Percentiles rank a stretch among this genome's conserved stretches.
These are phyloP conservation scores for Adelognathus sp. DNA, from an alignment of 2,888 invertebrate genomes.

Conservation along the genomic window DNA sequence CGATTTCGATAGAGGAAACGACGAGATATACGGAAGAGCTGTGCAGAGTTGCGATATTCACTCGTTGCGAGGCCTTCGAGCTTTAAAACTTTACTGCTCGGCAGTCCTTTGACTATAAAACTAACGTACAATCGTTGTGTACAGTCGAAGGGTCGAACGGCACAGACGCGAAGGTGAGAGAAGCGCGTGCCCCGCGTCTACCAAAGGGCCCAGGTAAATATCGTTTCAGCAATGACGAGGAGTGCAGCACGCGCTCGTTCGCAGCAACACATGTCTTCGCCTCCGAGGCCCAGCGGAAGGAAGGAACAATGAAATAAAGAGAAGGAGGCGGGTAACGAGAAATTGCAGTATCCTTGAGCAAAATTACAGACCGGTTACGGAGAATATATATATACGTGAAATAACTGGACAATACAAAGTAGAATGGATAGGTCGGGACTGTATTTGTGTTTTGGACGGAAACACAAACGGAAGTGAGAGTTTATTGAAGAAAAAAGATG, in stretches of 20 bases:
- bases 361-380: slow-evolving; percentile 20
- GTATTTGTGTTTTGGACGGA: not conserved
- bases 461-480: slow-evolving; percentile 1
- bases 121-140: not conserved
- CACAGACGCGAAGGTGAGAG: not conserved
- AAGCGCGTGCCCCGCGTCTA: slow-evolving; percentile 3
- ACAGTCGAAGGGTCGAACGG: not conserved
- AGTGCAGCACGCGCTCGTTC: slow-evolving; percentile 1
- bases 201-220: slow-evolving; percentile 22
- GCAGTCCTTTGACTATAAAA: slow-evolving; percentile 3
- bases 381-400: not conserved
- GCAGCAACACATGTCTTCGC: slow-evolving; percentile 2
- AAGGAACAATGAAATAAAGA: too few relatives aligned
- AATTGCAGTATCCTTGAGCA: slow-evolving; percentile 25
- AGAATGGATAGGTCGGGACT: slow-evolving; percentile 50
- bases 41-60: not conserved
- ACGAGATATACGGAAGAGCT: not conserved
- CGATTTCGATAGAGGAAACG: slow-evolving; percentile 39
- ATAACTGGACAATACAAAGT: slow-evolving; percentile 16
- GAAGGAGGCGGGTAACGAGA: not conserved
- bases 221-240: not conserved
- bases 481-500: not conserved
- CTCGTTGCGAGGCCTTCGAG: not conserved
- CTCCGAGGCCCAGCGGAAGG: not conserved
- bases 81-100: slow-evolving; percentile 35